Conservation (phyloP, 2,888 invertebrate genomes). For the Acleris cristana region DNA sequence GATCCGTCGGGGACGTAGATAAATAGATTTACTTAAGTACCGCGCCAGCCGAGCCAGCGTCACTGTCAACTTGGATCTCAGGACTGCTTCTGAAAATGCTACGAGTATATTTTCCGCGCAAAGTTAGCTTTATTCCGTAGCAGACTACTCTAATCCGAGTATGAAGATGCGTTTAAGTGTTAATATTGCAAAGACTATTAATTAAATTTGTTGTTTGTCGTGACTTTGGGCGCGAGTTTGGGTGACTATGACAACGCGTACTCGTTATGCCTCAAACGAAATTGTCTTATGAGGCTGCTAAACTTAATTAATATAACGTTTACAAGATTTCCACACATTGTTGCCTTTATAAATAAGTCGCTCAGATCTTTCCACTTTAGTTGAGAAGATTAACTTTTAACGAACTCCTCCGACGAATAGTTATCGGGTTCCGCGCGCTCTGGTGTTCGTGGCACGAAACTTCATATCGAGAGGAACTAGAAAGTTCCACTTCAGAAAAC, state of each 20-base stretch:
- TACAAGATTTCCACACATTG: too few relatives aligned
- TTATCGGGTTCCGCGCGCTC: constrained; percentile 5
- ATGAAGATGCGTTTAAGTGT: constrained; percentile 2
- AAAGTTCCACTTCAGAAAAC: constrained; percentile 26
- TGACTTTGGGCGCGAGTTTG: constrained; percentile 10
- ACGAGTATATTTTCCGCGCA: not conserved
- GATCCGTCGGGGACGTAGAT: constrained; percentile 26
- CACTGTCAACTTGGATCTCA: constrained; percentile 9
- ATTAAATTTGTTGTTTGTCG: constrained; percentile 27
- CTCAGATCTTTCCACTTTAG: too few relatives aligned
- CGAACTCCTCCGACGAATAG: constrained; percentile 22
- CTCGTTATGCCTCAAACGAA: not conserved
- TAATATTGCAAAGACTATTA: constrained; percentile 21
- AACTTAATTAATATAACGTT: not conserved
- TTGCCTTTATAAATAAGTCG: too few relatives aligned
- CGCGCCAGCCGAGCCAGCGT: constrained; percentile 5
- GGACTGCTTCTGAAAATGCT: not conserved
- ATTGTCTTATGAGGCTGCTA: not conserved
- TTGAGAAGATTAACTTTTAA: not conserved
- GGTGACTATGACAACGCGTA: constrained; percentile 9
- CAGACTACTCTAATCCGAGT: too few relatives aligned
- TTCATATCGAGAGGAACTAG: constrained; percentile 25
- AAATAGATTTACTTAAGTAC: constrained; percentile 35
- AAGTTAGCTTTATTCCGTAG: too few relatives aligned
- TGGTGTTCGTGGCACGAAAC: constrained; percentile 21